Conservation (phyloP, 2,888 invertebrate species). For the Stenichneumon culpator region DNA sequence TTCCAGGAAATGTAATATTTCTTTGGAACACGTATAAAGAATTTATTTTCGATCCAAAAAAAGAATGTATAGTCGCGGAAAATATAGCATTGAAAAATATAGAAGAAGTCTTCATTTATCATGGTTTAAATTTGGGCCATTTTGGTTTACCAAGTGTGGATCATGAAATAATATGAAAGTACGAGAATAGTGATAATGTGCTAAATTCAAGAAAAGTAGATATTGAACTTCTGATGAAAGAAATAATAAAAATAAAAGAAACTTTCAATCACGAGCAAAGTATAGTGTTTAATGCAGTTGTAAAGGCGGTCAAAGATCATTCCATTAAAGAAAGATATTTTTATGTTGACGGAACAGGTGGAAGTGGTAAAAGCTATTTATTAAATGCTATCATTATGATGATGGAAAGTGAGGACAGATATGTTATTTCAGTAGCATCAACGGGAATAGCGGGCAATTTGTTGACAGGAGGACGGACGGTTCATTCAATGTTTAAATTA, state of each 20-base stretch:
- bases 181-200: neutral
- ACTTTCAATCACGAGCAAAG: conserved; percentile 15
- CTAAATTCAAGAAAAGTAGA: neutral
- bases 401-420: neutral
- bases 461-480: neutral
- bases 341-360: conserved; percentile 28
- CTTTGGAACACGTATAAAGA: conserved; percentile 53
- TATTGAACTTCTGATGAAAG: conserved; percentile 1
- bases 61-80: neutral
- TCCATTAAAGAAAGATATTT: neutral
- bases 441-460: conserved; percentile 27
- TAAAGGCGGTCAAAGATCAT: neutral
- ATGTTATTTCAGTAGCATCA: conserved; percentile 1
- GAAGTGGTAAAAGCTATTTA: conserved; percentile 52
- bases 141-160: conserved; percentile 26
- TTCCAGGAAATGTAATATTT: conserved; percentile 44
- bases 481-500: conserved; percentile 42
- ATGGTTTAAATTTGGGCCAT: neutral
- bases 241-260: conserved; percentile 12
- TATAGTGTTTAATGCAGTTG: conserved; percentile 17
- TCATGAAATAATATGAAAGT: neutral
- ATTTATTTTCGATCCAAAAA: conserved; percentile 36
- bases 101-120: conserved; percentile 23
- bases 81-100: conserved; percentile 33
- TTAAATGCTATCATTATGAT: conserved; percentile 10